Evolutionary conservation across 2,113 vertebrate genomes (phyloP), one percentile per base, ranked within the genome.

Genomic region (Dendrocopos noguchii): DNA sequence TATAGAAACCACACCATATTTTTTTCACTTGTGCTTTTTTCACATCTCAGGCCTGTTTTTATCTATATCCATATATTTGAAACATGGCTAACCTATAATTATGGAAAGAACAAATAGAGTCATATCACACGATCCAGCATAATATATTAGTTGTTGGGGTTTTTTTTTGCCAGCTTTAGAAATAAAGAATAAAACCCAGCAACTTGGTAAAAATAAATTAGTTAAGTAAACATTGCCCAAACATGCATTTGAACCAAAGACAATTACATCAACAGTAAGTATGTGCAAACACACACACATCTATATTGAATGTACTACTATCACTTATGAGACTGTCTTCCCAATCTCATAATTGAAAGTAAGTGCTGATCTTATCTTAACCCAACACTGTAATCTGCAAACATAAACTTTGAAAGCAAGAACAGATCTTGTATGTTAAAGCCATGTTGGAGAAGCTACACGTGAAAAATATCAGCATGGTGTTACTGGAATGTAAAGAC

Each of bases 11-110:
- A 90, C 92, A 84, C 60, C 22, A 25, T 77, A 63, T 86, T 78
- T 84, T 93, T 82, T 95, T 88, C 88, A 73, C 87, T 95, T 90
- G 73, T 80, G 84, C 71, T 94, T 89, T 96, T 95, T 88, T 89
- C 92, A 93, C 71, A 90, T 95, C 91, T 96, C 80, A 88, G 88
- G 67, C 85, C 63, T 95, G 87, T 88, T 97, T 98, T 97, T 95
- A 96, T 96, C 96, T 96, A 65, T 74, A 77, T 76, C 79, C 92
- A 68, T 95, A 77, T 65, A 87, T 95, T 89, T 83, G 88, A 59
- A 87, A 86, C 79, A 70, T 36, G 80, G 88, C 82, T 92, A 96
- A 79, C 87, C 92, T 96, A 19, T 94, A 84, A 96, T 96, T 96
- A 94, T 80, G 86, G 75, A 60, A 89, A 96, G 91, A 96, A 92